Percentiles rank a stretch among this genome's conserved stretches.
These are phyloP conservation scores for Ptychochromis oligacanthus DNA, from an alignment of 2,113 vertebrate genomes.

Conservation along the genomic window DNA sequence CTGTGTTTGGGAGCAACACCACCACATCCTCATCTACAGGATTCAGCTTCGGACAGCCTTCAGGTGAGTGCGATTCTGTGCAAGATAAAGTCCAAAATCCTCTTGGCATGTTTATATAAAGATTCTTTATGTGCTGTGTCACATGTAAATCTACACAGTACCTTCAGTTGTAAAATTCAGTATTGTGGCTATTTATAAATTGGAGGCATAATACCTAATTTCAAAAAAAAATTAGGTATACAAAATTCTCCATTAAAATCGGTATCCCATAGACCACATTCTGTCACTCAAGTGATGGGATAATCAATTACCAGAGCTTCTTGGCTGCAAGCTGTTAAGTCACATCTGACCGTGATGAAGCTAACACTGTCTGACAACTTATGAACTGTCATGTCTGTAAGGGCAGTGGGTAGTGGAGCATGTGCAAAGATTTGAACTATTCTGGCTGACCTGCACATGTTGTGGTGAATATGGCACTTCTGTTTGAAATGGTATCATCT, in stretches of 20 bases:
- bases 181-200: neutral
- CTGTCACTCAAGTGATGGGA: neutral
- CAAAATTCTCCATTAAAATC: neutral
- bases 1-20: constrained; percentile 86
- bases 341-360: neutral
- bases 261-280: neutral
- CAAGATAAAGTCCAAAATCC: neutral
- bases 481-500: neutral
- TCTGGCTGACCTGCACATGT: neutral
- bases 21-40: constrained; percentile 84
- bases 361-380: neutral
- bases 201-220: neutral
- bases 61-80: constrained; percentile 82
- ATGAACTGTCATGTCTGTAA: neutral
- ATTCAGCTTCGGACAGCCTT: constrained; percentile 91
- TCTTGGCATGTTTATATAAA: neutral
- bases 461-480: neutral
- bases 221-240: neutral
- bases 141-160: too few relatives aligned
- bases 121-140: neutral
- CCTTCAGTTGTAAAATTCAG: too few relatives aligned
- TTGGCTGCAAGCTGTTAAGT: neutral
- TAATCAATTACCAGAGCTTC: neutral
- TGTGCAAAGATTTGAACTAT: neutral
- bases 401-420: neutral